phyloP scores from a whole-genome alignment of 2,113 vertebrate species.

The Microtus montanus region DNA sequence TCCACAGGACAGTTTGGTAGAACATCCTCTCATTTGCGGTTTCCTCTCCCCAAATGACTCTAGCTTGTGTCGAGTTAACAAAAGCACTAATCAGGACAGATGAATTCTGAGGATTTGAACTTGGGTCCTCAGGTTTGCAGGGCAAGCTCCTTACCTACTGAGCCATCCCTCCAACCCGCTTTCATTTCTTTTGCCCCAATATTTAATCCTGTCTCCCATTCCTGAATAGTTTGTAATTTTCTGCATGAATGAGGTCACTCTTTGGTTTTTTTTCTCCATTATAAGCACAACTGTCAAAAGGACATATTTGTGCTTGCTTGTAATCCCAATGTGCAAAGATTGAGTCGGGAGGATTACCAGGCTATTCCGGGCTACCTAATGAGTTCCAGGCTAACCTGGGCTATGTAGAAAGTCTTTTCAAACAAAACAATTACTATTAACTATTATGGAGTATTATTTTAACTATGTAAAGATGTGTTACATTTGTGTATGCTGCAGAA shows the following conservation, averaged over 20 bases:
- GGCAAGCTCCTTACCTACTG: neutral
- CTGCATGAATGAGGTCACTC: neutral
- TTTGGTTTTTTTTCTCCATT: conserved; percentile 23
- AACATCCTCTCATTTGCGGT: neutral
- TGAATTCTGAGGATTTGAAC: neutral
- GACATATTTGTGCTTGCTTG: neutral
- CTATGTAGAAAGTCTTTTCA: too few species aligned
- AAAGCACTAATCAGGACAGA: neutral
- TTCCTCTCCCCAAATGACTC: neutral
- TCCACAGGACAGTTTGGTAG: neutral
- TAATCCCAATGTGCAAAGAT: neutral
- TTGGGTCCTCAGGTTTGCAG: neutral
- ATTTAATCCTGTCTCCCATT: neutral
- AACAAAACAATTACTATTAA: too few species aligned
- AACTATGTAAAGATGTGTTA: too few species aligned
- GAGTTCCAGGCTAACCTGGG: too few species aligned
- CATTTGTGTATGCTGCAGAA: too few species aligned
- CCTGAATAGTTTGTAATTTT: neutral
- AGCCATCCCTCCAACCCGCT: neutral
- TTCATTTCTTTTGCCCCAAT: neutral
- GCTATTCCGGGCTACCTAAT: neutral
- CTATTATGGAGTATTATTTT: too few species aligned
- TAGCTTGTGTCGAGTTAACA: neutral
- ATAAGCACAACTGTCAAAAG: neutral
- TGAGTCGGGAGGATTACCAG: neutral